phyloP scores from a whole-genome alignment of 2,888 invertebrate genomes.

The Cordylochernes scorpioides region DNA sequence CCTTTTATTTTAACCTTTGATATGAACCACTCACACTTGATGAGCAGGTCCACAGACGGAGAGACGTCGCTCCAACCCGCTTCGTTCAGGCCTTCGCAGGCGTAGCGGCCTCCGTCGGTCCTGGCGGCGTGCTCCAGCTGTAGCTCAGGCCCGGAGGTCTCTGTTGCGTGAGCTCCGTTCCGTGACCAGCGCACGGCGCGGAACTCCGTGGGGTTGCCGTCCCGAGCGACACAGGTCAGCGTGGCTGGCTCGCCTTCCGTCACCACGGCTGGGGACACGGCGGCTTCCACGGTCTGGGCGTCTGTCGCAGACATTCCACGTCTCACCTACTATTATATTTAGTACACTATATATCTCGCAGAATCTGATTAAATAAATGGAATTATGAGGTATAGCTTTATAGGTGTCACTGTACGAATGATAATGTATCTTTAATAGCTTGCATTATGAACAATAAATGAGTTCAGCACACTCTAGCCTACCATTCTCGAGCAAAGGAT shows the following conservation, averaged over 20 bases:
- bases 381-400: neutral
- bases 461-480: no score
- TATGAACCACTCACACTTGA: conserved; percentile 39
- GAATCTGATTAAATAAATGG: neutral
- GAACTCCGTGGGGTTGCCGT: conserved; percentile 43
- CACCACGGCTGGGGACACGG: conserved; percentile 47
- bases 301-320: conserved; percentile 7
- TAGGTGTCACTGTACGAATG: no score
- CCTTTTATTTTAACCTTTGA: no score
- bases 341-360: neutral
- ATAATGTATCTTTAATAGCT: no score
- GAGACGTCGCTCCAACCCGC: conserved; percentile 67
- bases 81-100: conserved; percentile 61
- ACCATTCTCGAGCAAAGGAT: no score
- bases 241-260: conserved; percentile 48
- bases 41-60: conserved; percentile 44
- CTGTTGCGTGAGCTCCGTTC: conserved; percentile 41
- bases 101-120: conserved; percentile 73
- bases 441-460: no score
- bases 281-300: conserved; percentile 15
- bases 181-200: conserved; percentile 61
- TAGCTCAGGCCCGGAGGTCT: conserved; percentile 56
- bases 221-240: conserved; percentile 44
- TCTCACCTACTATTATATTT: neutral
- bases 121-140: conserved; percentile 57